Percentiles rank a stretch among this genome's conserved stretches.
Conservation (phyloP, 2,113 vertebrate species). For the Nothocercus nigrocapillus region DNA sequence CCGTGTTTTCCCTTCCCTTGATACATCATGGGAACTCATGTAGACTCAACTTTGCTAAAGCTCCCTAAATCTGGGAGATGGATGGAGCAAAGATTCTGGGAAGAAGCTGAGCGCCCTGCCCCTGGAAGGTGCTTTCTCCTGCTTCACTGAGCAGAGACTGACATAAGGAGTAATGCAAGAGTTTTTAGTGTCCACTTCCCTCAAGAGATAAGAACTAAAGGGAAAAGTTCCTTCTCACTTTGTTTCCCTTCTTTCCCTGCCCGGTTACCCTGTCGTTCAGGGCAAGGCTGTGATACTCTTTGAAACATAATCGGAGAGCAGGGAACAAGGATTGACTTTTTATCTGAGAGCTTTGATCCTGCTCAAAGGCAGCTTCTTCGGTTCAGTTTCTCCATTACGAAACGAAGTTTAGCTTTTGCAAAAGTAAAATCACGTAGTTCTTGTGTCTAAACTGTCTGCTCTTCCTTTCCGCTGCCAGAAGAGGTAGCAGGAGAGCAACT, state of each 20-base stretch:
- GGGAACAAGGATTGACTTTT: background rate
- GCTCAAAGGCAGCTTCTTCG: constrained; percentile 12
- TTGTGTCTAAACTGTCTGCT: background rate
- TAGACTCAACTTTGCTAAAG: background rate
- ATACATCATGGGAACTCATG: background rate
- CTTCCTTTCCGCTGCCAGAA: constrained; percentile 53
- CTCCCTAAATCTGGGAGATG: background rate
- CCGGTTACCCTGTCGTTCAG: background rate
- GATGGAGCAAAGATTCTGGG: background rate
- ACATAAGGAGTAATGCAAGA: background rate
- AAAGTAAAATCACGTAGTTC: background rate
- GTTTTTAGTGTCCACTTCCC: constrained; percentile 30
- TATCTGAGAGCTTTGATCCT: background rate
- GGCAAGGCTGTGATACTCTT: background rate
- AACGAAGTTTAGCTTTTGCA: background rate
- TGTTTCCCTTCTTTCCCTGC: background rate
- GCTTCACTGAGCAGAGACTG: background rate
- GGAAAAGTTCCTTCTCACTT: background rate
- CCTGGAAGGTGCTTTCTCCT: background rate
- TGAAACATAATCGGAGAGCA: background rate
- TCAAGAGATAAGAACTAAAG: background rate
- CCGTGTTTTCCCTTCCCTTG: background rate
- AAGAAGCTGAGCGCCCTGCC: constrained; percentile 1
- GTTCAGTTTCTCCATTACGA: background rate
- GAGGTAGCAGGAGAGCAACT: constrained; percentile 72